Evolutionary conservation across 2,113 vertebrate genomes (phyloP).

Genomic region (Pelodiscus sinensis): DNA sequence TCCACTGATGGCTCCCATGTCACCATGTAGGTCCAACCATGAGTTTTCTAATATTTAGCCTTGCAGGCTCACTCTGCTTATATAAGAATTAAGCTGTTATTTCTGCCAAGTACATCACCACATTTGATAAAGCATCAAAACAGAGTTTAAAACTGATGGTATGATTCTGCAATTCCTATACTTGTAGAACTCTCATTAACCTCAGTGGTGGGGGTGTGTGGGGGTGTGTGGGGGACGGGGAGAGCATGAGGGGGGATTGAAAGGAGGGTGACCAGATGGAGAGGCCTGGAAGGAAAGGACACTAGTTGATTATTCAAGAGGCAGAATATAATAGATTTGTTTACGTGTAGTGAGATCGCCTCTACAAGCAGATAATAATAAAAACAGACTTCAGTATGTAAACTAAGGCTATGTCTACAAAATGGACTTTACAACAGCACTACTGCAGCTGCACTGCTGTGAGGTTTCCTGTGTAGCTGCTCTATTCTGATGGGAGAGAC

Average conservation of each 20-base stretch:
- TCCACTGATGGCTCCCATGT: not conserved
- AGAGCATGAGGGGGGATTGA: not conserved
- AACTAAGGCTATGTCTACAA: not conserved
- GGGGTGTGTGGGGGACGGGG: accelerated
- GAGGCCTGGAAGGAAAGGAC: accelerated
- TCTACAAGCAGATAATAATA: conserved; percentile 25
- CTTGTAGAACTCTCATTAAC: not conserved
- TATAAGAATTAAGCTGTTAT: not conserved
- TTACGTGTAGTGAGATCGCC: not conserved
- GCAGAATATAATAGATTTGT: not conserved
- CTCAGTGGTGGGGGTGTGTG: accelerated
- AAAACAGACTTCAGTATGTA: conserved; percentile 51
- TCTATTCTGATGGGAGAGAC: too few relatives aligned
- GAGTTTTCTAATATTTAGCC: not conserved
- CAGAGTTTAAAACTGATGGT: not conserved
- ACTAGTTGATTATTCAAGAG: accelerated
- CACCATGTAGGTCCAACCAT: not conserved
- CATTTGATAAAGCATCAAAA: not conserved
- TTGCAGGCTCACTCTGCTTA: not conserved
- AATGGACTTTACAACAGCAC: too few relatives aligned
- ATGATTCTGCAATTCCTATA: not conserved
- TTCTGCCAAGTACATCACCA: accelerated
- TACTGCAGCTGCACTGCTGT: too few relatives aligned
- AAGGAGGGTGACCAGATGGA: not conserved
- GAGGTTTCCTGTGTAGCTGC: too few relatives aligned